A percentile compares a stretch with the other conserved stretches of the same genome.
These are phyloP conservation scores for Amblyornis subalaris DNA, from an alignment of 2,113 vertebrate species.

Conservation along the genomic window DNA sequence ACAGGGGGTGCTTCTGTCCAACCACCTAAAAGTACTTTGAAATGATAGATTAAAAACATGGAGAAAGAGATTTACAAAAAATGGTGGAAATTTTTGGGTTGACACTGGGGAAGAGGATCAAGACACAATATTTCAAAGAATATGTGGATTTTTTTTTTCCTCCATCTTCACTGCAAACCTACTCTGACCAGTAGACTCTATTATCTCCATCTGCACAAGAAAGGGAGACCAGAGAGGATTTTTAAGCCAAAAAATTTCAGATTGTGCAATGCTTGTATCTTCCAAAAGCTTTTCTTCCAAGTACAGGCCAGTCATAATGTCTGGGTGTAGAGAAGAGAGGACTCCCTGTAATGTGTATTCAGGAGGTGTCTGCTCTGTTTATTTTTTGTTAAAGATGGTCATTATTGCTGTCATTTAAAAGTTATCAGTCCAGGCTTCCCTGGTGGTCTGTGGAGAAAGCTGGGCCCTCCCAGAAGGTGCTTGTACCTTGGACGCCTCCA, in stretches of 20 bases:
- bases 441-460: not conserved
- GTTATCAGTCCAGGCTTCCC: not conserved
- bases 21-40: not conserved
- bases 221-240: not conserved
- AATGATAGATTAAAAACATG: not conserved
- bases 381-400: not conserved
- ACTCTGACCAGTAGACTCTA: not conserved
- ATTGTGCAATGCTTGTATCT: not conserved
- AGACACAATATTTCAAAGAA: not conserved
- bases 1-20: not conserved
- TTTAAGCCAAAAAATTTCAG: not conserved
- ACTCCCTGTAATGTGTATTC: not conserved
- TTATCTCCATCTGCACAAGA: not conserved
- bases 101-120: not conserved
- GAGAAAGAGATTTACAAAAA: not conserved
- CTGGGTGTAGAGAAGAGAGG: not conserved
- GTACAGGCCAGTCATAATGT: not conserved
- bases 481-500: not conserved
- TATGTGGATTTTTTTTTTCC: not conserved
- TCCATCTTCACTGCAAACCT: not conserved
- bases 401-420: not conserved
- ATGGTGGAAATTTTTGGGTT: not conserved
- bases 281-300: not conserved
- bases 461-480: not conserved
- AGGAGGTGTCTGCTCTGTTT: not conserved